Percentiles rank a stretch among this genome's conserved stretches.
These are phyloP conservation scores for Mugil cephalus DNA, from an alignment of 2,113 vertebrate genomes.

Conservation along the genomic window DNA sequence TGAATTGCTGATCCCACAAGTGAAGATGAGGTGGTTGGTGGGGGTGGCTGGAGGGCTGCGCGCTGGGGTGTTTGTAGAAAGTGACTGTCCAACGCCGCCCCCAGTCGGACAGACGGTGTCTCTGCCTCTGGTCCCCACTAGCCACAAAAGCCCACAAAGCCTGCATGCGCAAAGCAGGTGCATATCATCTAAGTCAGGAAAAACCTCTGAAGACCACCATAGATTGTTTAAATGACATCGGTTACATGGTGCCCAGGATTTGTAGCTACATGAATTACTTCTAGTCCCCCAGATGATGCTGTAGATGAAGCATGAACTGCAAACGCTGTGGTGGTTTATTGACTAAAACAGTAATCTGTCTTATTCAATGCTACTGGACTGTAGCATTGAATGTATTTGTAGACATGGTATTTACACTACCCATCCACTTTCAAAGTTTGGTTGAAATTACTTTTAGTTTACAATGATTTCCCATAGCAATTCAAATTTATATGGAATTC, in stretches of 20 bases:
- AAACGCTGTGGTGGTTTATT: no score
- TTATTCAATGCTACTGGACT: no score
- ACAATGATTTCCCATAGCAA: neutral
- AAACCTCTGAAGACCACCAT: no score
- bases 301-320: no score
- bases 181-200: neutral
- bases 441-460: neutral
- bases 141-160: neutral
- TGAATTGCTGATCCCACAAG: slow-evolving; percentile 89
- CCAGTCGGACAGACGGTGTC: slow-evolving; percentile 86
- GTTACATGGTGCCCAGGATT: no score
- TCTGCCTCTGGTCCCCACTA: slow-evolving; percentile 16
- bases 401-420: neutral
- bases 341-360: no score
- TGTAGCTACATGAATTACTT: no score
- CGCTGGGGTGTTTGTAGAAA: slow-evolving; percentile 34
- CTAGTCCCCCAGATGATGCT: no score
- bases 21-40: slow-evolving; percentile 51
- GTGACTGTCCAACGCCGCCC: slow-evolving; percentile 85
- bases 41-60: slow-evolving; percentile 12
- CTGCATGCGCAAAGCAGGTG: neutral
- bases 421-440: neutral
- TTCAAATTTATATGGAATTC: neutral
- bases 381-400: no score
- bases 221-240: no score